phyloP scores from a whole-genome alignment of 2,888 invertebrate species.

The Boloria selene region DNA sequence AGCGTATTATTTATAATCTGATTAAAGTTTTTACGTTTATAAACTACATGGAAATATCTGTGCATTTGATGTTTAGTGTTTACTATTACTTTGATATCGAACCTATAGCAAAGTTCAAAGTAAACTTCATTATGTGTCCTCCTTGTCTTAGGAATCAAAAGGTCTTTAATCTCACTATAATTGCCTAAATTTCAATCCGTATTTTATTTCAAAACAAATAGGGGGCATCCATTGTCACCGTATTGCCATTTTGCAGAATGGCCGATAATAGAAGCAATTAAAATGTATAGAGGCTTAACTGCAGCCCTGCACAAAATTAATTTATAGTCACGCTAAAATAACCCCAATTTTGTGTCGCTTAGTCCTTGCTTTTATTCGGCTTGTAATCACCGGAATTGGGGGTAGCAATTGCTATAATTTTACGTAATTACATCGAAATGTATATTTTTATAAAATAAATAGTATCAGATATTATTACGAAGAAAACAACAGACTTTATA shows the following conservation, averaged over 20 bases:
- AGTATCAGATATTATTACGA: too few relatives aligned
- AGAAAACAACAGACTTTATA: too few relatives aligned
- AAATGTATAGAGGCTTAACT: constrained; percentile 82
- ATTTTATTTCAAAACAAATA: constrained; percentile 54
- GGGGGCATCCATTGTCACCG: constrained; percentile 66
- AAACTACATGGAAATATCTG: too few relatives aligned
- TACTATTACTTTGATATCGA: too few relatives aligned
- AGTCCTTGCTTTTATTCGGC: constrained; percentile 45
- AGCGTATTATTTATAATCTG: too few relatives aligned
- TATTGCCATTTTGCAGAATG: constrained; percentile 71
- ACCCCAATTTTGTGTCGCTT: constrained; percentile 61
- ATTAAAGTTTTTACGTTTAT: too few relatives aligned
- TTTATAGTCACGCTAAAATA: constrained; percentile 77
- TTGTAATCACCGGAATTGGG: constrained; percentile 62
- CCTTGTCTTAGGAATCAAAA: too few relatives aligned
- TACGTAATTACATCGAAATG: constrained; percentile 7
- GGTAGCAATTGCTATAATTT: constrained; percentile 26
- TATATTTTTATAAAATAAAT: not conserved
- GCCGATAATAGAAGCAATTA: constrained; percentile 81
- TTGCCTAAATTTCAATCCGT: constrained; percentile 2
- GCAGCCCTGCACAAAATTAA: constrained; percentile 79
- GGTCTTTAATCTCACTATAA: not conserved
- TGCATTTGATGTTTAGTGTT: too few relatives aligned
- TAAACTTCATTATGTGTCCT: too few relatives aligned
- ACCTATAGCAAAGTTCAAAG: too few relatives aligned